Evolutionary conservation across 37 sponge, comb jelly and placozoan genomes (phyloP).

Genomic region (Bolinopsis microptera): DNA sequence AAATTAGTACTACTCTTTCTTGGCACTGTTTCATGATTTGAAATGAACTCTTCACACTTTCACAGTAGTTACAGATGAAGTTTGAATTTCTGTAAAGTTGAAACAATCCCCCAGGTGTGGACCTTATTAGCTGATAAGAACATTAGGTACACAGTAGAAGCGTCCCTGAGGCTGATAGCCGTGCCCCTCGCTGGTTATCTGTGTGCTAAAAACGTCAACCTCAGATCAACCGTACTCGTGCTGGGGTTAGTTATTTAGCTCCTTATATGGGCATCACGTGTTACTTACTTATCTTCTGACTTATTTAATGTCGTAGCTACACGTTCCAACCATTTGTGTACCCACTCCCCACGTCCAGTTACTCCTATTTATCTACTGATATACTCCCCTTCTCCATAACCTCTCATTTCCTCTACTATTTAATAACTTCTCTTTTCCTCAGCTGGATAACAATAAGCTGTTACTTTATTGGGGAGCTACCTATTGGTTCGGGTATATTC

Average conservation of each 20-base stretch:
- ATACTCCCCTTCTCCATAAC: too few relatives aligned
- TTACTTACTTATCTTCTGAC: too few relatives aligned
- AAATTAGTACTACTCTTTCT: too few relatives aligned
- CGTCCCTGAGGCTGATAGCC: neutral
- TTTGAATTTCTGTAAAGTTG: neutral
- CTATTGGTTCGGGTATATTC: neutral
- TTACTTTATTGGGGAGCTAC: slow-evolving; percentile 34
- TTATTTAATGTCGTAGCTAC: too few relatives aligned
- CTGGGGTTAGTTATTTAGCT: neutral
- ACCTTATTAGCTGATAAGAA: neutral
- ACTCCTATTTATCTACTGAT: too few relatives aligned
- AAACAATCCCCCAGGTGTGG: neutral
- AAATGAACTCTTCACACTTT: too few relatives aligned
- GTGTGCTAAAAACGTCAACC: neutral
- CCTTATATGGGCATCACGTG: too few relatives aligned
- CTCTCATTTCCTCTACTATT: too few relatives aligned
- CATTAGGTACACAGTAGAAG: neutral
- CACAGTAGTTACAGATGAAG: too few relatives aligned
- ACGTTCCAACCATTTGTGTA: too few relatives aligned
- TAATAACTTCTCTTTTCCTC: neutral
- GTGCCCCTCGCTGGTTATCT: neutral
- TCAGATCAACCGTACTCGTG: neutral
- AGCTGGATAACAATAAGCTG: neutral
- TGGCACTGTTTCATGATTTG: too few relatives aligned
- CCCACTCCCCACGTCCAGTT: too few relatives aligned